Percentiles rank a stretch among this genome's conserved stretches.
Conservation (phyloP, 2,797 vertebrate genomes). For the Falco berigora region DNA sequence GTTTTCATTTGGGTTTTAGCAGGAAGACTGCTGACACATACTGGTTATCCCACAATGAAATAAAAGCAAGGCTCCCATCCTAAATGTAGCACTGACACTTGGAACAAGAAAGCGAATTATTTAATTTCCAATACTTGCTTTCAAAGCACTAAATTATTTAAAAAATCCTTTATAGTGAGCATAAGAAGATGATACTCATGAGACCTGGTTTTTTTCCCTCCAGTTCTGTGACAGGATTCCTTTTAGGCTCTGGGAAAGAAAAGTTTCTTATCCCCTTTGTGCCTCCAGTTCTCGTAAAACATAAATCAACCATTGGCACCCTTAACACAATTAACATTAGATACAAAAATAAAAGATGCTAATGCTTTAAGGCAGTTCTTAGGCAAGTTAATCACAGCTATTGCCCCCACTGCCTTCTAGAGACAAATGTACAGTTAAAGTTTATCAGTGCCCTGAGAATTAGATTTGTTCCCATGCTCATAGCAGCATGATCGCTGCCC, state of each 20-base stretch:
- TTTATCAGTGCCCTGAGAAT: not conserved
- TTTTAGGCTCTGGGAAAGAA: not conserved
- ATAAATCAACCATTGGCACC: not conserved
- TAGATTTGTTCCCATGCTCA: not conserved
- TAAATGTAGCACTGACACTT: not conserved
- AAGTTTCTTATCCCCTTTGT: not conserved
- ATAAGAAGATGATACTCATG: not conserved
- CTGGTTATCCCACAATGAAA: not conserved
- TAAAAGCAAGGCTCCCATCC: not conserved
- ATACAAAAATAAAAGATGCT: not conserved
- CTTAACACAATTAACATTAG: not conserved
- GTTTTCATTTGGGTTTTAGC: not conserved
- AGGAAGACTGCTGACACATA: not conserved
- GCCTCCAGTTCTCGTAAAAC: not conserved
- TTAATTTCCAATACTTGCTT: not conserved
- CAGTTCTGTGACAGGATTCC: not conserved
- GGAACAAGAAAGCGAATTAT: not conserved
- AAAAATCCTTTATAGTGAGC: not conserved
- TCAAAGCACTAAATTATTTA: not conserved
- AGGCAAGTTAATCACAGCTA: not conserved
- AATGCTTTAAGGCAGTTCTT: conserved; percentile 35
- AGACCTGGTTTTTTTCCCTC: not conserved
- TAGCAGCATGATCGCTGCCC: not conserved
- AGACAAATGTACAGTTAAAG: not conserved
- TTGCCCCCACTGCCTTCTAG: not conserved